phyloP scores from a whole-genome alignment of 2,888 invertebrate genomes.

The Hofmannophila pseudospretella region DNA sequence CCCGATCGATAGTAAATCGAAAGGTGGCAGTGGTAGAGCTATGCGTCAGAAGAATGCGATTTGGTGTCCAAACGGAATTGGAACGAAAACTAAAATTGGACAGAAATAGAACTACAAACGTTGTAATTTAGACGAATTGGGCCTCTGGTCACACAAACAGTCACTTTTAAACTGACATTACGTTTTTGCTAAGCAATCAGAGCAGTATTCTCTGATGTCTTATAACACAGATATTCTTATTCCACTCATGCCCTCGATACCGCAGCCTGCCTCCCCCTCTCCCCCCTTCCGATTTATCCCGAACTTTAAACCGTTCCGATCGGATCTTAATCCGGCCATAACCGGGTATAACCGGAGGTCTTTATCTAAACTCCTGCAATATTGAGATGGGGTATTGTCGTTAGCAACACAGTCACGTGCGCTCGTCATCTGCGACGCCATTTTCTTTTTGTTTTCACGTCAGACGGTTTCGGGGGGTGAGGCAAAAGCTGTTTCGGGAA shows the following conservation, averaged over 20 bases:
- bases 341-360: slow-evolving; percentile 26
- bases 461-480: slow-evolving; percentile 1
- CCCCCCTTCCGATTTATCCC: not conserved
- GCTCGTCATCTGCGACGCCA: slow-evolving; percentile 47
- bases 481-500: too few relatives aligned
- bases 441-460: slow-evolving; percentile 38
- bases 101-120: too few relatives aligned
- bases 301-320: slow-evolving; percentile 38
- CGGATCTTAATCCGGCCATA: slow-evolving; percentile 54
- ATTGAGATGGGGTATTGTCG: slow-evolving; percentile 9
- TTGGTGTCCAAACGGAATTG: too few relatives aligned
- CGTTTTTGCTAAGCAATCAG: too few relatives aligned
- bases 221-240: not conserved
- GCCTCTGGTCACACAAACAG: too few relatives aligned
- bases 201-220: too few relatives aligned
- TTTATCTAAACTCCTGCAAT: slow-evolving; percentile 31
- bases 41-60: too few relatives aligned
- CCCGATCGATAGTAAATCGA: too few relatives aligned
- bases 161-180: too few relatives aligned
- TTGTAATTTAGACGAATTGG: too few relatives aligned
- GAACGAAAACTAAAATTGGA: too few relatives aligned
- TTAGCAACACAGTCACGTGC: slow-evolving; percentile 47
- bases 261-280: slow-evolving; percentile 3
- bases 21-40: too few relatives aligned
- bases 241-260: slow-evolving; percentile 1